Conservation (phyloP, 2,113 vertebrate genomes). For the Oncorhynchus keta region DNA sequence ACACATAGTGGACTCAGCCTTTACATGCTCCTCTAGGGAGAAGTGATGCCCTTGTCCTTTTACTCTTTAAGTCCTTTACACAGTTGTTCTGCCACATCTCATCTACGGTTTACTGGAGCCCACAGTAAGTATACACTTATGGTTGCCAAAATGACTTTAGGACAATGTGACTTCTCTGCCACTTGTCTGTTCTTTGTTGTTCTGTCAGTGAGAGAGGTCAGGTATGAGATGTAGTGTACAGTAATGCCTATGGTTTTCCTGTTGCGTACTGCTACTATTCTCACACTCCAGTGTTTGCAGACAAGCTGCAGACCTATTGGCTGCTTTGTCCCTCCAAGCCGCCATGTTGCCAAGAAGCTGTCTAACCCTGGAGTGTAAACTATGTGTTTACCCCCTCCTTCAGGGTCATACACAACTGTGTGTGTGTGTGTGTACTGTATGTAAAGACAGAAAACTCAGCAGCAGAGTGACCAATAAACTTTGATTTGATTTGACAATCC, state of each 20-base stretch:
- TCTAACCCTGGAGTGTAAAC: slow-evolving; percentile 25
- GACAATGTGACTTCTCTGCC: slow-evolving; percentile 51
- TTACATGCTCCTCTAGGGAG: slow-evolving; percentile 63
- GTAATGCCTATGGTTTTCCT: not conserved
- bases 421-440: not conserved
- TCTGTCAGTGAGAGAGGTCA: not conserved
- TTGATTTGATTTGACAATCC: not conserved
- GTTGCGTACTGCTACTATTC: slow-evolving; percentile 24
- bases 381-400: not conserved
- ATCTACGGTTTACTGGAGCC: slow-evolving; percentile 38
- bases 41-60: slow-evolving; percentile 65
- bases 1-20: slow-evolving; percentile 71
- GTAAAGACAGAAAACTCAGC: not conserved
- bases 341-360: slow-evolving; percentile 25
- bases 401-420: not conserved
- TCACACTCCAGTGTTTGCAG: slow-evolving; percentile 35
- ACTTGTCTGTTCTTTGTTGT: not conserved
- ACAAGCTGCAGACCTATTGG: slow-evolving; percentile 24
- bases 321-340: too few species aligned
- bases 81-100: not conserved
- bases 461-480: not conserved
- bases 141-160: slow-evolving; percentile 63
- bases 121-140: slow-evolving; percentile 10
- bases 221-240: not conserved
- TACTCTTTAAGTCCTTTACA: slow-evolving; percentile 57